Conservation (phyloP, 2,797 vertebrate species). For the Fistularia commersonii region DNA sequence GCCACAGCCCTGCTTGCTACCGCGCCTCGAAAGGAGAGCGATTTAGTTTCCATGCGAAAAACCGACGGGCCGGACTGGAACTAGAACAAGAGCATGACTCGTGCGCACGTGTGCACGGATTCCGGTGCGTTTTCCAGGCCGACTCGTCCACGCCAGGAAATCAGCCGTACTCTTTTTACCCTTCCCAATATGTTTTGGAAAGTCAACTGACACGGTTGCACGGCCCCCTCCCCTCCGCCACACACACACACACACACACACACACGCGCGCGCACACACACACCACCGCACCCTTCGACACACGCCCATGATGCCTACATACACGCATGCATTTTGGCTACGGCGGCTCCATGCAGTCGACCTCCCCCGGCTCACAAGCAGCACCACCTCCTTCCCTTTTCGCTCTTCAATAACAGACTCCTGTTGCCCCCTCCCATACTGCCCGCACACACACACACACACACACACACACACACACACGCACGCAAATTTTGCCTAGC, state of each 20-base stretch:
- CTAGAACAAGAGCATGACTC: constrained; percentile 25
- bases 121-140: constrained; percentile 36
- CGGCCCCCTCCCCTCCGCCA: constrained; percentile 20
- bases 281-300: constrained; percentile 50
- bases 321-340: constrained; percentile 62
- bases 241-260: no score
- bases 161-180: constrained; percentile 59
- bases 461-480: constrained; percentile 21
- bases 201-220: constrained; percentile 58
- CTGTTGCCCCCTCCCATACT: constrained; percentile 42
- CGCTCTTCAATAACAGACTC: constrained; percentile 65
- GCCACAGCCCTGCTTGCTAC: constrained; percentile 10
- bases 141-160: constrained; percentile 57
- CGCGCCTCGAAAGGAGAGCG: constrained; percentile 31
- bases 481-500: constrained; percentile 57
- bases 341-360: constrained; percentile 66
- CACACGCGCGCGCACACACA: constrained; percentile 13
- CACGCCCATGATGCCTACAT: constrained; percentile 60
- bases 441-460: constrained; percentile 29
- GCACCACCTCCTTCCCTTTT: constrained; percentile 62
- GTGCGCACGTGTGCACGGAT: constrained; percentile 17
- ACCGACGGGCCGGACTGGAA: constrained; percentile 25
- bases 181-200: constrained; percentile 59
- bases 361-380: constrained; percentile 69
- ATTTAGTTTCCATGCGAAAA: constrained; percentile 49